These are phyloP conservation scores for Rhodinocichla rosea DNA, from an alignment of 2,113 vertebrate species.

Conservation along the genomic window DNA sequence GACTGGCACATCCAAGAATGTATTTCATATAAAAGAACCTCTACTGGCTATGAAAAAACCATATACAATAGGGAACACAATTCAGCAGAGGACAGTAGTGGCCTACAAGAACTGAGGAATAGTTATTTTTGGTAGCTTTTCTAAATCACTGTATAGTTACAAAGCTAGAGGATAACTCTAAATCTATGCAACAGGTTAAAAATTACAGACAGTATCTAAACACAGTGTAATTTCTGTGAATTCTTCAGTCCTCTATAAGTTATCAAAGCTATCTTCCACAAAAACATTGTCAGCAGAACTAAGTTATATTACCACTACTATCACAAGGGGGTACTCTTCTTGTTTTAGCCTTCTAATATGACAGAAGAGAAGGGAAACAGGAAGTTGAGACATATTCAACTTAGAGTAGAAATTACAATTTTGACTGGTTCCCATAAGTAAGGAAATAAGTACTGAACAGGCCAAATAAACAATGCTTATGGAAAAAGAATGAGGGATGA, in stretches of 20 bases:
- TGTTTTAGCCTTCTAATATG: not conserved
- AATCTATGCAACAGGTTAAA: not conserved
- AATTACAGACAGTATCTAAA: not conserved
- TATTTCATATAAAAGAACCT: not conserved
- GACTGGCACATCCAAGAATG: not conserved
- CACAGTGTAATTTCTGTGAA: not conserved
- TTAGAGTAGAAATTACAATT: not conserved
- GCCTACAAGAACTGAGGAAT: not conserved
- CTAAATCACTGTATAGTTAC: not conserved
- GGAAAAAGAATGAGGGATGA: not conserved
- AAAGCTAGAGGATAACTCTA: not conserved
- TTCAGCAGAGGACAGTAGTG: not conserved
- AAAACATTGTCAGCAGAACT: not conserved
- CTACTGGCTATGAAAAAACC: not conserved
- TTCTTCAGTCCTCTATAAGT: not conserved
- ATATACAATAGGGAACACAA: not conserved
- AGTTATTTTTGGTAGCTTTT: not conserved
- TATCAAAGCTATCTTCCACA: not conserved
- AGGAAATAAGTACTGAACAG: not conserved
- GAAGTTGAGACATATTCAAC: not conserved
- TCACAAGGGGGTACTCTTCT: not conserved
- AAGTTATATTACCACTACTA: not conserved
- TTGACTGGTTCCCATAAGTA: not conserved
- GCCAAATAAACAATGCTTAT: not conserved
- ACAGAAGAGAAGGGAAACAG: not conserved